phyloP scores from a whole-genome alignment of 2,113 vertebrate genomes.

The Thalassoma bifasciatum region DNA sequence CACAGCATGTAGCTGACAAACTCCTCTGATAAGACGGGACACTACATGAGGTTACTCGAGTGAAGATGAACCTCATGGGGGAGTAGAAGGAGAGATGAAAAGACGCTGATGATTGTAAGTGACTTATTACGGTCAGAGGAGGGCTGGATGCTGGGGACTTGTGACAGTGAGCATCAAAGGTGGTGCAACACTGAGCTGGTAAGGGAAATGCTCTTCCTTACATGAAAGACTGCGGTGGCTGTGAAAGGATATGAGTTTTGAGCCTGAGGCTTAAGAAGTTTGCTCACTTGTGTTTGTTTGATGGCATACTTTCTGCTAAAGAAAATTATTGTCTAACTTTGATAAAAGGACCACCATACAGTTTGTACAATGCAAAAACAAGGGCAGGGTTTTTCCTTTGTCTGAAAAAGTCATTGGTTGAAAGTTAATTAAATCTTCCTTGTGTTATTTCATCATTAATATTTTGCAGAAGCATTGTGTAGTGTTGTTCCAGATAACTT shows the following conservation, averaged over 20 bases:
- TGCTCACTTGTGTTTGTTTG: neutral
- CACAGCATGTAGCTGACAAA: conserved; percentile 51
- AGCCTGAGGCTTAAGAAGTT: neutral
- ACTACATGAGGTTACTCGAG: conserved; percentile 46
- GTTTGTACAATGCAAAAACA: too few relatives aligned
- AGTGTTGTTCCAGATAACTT: too few relatives aligned
- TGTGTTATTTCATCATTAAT: too few relatives aligned
- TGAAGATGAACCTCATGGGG: conserved; percentile 35
- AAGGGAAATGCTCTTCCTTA: neutral
- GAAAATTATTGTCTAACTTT: neutral
- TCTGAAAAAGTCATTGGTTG: too few relatives aligned
- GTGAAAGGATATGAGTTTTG: neutral
- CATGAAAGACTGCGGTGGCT: neutral
- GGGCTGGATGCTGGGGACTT: conserved; percentile 53
- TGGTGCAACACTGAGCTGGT: neutral
- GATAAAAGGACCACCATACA: too few relatives aligned
- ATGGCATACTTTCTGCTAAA: conserved; percentile 15
- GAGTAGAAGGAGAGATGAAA: conserved; percentile 51
- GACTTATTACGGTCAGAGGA: conserved; percentile 72
- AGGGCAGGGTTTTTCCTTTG: too few relatives aligned
- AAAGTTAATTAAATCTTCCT: too few relatives aligned
- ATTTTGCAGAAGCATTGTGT: too few relatives aligned
- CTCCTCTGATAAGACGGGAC: conserved; percentile 52
- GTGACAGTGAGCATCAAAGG: conserved; percentile 43
- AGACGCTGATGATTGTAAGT: conserved; percentile 56